A percentile compares a stretch with the other conserved stretches of the same genome.
These are phyloP conservation scores for Sebastes taczanowskii DNA, from an alignment of 2,797 vertebrate genomes.

Conservation along the genomic window DNA sequence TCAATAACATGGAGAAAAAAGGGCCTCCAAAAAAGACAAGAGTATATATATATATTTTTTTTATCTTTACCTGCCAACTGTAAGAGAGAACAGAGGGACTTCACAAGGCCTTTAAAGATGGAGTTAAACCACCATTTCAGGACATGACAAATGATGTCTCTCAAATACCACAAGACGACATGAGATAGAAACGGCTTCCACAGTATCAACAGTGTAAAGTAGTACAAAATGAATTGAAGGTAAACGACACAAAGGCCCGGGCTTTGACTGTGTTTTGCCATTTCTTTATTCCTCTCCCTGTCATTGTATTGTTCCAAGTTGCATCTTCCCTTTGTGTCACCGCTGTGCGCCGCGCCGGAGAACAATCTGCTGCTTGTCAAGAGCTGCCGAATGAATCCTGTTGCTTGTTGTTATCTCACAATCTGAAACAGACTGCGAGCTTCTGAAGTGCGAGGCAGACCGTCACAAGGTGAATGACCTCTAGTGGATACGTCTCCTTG, in stretches of 20 bases:
- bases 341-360: slow-evolving; percentile 40
- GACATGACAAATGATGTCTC: slow-evolving; percentile 56
- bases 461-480: slow-evolving; percentile 71
- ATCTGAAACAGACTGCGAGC: slow-evolving; percentile 68
- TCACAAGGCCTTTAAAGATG: slow-evolving; percentile 62
- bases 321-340: slow-evolving; percentile 43
- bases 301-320: slow-evolving; percentile 34
- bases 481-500: slow-evolving; percentile 67
- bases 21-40: slow-evolving; percentile 35
- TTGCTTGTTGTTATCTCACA: slow-evolving; percentile 77
- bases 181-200: slow-evolving; percentile 14
- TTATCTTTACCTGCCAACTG: slow-evolving; percentile 61
- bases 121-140: slow-evolving; percentile 46
- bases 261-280: slow-evolving; percentile 22
- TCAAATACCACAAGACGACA: slow-evolving; percentile 31
- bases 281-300: slow-evolving; percentile 23
- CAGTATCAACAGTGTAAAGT: slow-evolving; percentile 29
- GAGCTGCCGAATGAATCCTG: slow-evolving; percentile 69
- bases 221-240: slow-evolving; percentile 50
- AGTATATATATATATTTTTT: slow-evolving; percentile 26
- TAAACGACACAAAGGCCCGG: slow-evolving; percentile 46
- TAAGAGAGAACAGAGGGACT: slow-evolving; percentile 49
- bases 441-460: slow-evolving; percentile 56
- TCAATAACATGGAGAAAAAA: slow-evolving; percentile 37
- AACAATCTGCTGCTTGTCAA: slow-evolving; percentile 71